Evolutionary conservation across 1,140 invertebrate species (phyloP).

Genomic region (Yoshiicerus persimilis): DNA sequence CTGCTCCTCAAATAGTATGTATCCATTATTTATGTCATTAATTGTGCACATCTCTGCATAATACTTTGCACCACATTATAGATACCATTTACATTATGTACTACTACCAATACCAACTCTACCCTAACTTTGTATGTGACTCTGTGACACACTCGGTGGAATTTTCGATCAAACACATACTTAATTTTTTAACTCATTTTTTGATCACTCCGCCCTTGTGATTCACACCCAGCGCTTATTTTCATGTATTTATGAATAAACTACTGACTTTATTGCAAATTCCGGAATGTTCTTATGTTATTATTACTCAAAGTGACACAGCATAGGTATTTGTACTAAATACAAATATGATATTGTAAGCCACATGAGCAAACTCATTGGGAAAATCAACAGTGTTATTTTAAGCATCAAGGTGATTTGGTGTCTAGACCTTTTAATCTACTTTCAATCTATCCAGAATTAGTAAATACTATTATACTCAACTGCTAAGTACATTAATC

Average conservation of each 20-base stretch:
- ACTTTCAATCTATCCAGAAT: too few species aligned
- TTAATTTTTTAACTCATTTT: background rate
- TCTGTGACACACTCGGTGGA: background rate
- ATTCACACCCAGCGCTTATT: background rate
- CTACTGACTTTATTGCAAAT: background rate
- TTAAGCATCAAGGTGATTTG: too few species aligned
- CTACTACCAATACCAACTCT: background rate
- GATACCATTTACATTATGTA: constrained; percentile 2
- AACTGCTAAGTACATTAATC: too few species aligned
- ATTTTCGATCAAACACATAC: background rate
- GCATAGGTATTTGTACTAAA: too few species aligned
- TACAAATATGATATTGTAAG: too few species aligned
- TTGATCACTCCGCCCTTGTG: constrained; percentile 3
- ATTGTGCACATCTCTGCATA: background rate
- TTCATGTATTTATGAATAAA: background rate
- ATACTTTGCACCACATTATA: background rate
- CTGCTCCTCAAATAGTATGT: background rate
- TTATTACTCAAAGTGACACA: background rate
- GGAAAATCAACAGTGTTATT: too few species aligned
- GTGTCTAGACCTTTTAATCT: too few species aligned
- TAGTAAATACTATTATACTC: too few species aligned
- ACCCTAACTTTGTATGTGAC: background rate
- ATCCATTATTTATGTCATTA: background rate
- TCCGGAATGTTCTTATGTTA: background rate
- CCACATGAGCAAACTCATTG: too few species aligned